These are phyloP conservation scores for Mythimna ferrago DNA, from an alignment of 2,888 invertebrate species.

Conservation along the genomic window DNA sequence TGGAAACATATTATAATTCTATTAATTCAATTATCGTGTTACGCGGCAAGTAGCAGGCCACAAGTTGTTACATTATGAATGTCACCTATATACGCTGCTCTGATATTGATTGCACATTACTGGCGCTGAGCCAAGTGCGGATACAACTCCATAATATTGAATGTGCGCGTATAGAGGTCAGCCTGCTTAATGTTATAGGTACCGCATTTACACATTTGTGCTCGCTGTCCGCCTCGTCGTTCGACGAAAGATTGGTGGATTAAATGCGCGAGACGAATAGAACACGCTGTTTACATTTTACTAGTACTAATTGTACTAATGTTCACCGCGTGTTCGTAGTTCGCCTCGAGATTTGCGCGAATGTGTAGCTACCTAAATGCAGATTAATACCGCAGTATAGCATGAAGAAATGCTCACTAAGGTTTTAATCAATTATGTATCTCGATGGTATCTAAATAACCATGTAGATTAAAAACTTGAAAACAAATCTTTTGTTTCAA, in stretches of 20 bases:
- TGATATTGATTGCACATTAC: constrained; percentile 23
- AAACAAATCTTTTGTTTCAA: constrained; percentile 48
- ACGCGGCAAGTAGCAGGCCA: background rate
- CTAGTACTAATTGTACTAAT: too few relatives aligned
- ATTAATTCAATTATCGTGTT: background rate
- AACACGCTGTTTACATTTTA: too few relatives aligned
- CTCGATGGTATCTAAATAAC: background rate
- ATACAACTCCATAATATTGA: constrained; percentile 3
- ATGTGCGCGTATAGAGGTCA: background rate
- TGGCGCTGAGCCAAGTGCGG: constrained; percentile 30
- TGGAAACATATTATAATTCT: too few relatives aligned
- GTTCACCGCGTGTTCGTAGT: too few relatives aligned
- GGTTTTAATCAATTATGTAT: constrained; percentile 19
- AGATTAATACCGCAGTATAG: too few relatives aligned
- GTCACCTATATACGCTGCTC: constrained; percentile 10
- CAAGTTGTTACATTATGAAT: constrained; percentile 1
- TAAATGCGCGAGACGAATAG: too few relatives aligned
- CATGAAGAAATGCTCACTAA: constrained; percentile 2
- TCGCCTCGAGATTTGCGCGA: too few relatives aligned
- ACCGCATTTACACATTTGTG: too few relatives aligned
- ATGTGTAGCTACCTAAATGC: too few relatives aligned
- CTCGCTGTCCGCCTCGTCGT: too few relatives aligned
- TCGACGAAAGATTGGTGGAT: too few relatives aligned
- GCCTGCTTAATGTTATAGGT: background rate
- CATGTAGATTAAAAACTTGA: constrained; percentile 8